phyloP scores from a whole-genome alignment of 1,140 invertebrate genomes.

The Nephila pilipes region DNA sequence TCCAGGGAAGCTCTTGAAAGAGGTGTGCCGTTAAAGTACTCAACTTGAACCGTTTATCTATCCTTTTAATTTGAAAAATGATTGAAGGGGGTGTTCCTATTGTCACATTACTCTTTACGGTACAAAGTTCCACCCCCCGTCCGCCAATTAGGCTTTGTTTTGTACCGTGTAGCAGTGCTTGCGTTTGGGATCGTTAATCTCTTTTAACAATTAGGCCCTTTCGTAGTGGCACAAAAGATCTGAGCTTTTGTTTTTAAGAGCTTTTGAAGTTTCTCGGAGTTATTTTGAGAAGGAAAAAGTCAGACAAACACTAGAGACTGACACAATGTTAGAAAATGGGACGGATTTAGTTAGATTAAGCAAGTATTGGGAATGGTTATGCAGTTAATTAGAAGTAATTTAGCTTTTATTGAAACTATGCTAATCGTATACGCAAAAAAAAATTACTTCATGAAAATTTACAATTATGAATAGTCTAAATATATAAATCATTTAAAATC shows the following conservation, averaged over 20 bases:
- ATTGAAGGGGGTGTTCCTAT: slow-evolving; percentile 23
- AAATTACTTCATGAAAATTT: no score
- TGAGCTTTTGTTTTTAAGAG: background rate
- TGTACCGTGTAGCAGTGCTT: background rate
- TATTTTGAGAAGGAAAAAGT: background rate
- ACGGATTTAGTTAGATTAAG: background rate
- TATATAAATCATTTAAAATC: no score
- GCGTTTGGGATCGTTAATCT: slow-evolving; percentile 16
- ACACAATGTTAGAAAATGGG: background rate
- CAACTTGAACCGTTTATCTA: slow-evolving; percentile 31
- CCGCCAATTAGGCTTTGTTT: slow-evolving; percentile 40
- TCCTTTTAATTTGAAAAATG: slow-evolving; percentile 54
- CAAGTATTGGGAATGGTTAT: background rate
- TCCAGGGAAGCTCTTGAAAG: background rate
- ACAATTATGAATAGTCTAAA: no score
- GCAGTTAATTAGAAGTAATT: no score
- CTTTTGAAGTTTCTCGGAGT: background rate
- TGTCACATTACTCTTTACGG: slow-evolving; percentile 57
- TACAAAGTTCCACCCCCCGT: background rate
- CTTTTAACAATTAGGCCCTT: slow-evolving; percentile 20
- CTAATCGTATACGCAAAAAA: no score
- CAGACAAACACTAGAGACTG: background rate
- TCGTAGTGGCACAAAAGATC: background rate
- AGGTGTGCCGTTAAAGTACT: slow-evolving; percentile 40
- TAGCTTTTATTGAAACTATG: no score